Percentiles rank a stretch among this genome's conserved stretches.
These are phyloP conservation scores for Agrypnia vestita DNA, from an alignment of 1,140 invertebrate genomes.

Conservation along the genomic window DNA sequence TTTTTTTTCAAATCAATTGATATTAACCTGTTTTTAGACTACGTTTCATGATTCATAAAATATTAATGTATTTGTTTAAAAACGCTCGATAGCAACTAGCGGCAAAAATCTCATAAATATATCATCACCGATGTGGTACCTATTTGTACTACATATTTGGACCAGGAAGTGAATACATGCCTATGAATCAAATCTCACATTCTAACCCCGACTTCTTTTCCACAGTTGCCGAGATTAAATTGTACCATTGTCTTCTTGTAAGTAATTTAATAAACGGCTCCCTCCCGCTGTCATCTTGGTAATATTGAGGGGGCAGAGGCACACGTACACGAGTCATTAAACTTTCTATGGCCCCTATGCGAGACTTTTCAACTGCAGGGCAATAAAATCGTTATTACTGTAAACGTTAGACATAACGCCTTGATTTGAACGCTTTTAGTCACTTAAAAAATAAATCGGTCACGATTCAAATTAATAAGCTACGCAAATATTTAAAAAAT, in stretches of 20 bases:
- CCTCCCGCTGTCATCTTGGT: slow-evolving; percentile 16
- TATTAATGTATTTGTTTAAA: no score
- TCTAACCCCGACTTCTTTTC: slow-evolving; percentile 16
- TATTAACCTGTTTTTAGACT: no score
- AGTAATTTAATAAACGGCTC: slow-evolving; percentile 30
- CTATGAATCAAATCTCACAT: slow-evolving; percentile 18
- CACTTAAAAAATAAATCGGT: no score
- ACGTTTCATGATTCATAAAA: no score
- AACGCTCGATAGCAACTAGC: no score
- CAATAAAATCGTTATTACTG: neutral
- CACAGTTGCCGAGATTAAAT: slow-evolving; percentile 30
- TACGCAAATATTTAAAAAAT: no score
- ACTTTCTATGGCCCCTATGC: slow-evolving; percentile 16
- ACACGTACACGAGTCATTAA: slow-evolving; percentile 5
- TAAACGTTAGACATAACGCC: neutral
- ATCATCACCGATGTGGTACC: no score
- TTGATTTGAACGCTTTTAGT: neutral
- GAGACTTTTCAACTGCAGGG: slow-evolving; percentile 1
- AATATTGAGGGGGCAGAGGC: neutral
- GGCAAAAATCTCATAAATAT: no score
- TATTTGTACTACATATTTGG: no score
- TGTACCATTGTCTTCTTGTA: slow-evolving; percentile 31
- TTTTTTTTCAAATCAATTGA: no score
- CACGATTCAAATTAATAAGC: no score
- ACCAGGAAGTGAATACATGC: neutral